Evolutionary conservation across 2,113 vertebrate species (phyloP), one percentile per base, ranked within the genome.

Genomic region (Psophia crepitans): DNA sequence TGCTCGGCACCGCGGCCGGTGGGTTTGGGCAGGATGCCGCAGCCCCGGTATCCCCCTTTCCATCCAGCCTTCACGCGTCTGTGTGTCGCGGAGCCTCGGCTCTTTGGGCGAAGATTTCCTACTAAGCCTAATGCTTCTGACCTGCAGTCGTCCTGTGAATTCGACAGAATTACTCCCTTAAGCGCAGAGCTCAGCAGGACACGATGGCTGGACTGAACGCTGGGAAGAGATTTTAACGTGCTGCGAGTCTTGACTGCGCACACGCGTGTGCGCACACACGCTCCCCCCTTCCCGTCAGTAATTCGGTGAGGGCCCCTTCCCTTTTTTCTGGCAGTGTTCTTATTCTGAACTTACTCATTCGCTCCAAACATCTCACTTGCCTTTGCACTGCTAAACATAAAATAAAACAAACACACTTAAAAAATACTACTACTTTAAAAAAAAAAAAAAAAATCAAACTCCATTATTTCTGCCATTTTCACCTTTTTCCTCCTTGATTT

Each of bases 401-500:
- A 27, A 33, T 12, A 77, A 22, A 24, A 12, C 5, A 11, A 2
- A 22, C 4, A 7, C 1, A 5, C 28, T 37, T 30, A 10, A 61
- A 64, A 44, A 58, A 49, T 49, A 49, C 11, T 49, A 51, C 23
- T 51, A 51, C 24, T 26, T 49, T 49, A 49, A 53, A 53, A 43
- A 6, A 30, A 33, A 49, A 58, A 20, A 39, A 53, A 18, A 14
- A 80, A 48, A 26, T 5, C 37, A n/a, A 74, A 27, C 32, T 44
- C 43, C 39, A 43, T 74, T 63, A 51, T n/a, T 89, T 76, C 66
- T 66, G 71, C 75, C 80, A 21, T 20, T 89, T 80, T 51, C 70
- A 75, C 44, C 58, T 73, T 84, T 81, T 79, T 58, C 64, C 26
- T 94, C 69, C 57, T 65, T 60, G 54, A 71, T 90, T 96, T 89